Conservation (phyloP, 2,888 invertebrate genomes). For the Gymnoscelis rufifasciata region DNA sequence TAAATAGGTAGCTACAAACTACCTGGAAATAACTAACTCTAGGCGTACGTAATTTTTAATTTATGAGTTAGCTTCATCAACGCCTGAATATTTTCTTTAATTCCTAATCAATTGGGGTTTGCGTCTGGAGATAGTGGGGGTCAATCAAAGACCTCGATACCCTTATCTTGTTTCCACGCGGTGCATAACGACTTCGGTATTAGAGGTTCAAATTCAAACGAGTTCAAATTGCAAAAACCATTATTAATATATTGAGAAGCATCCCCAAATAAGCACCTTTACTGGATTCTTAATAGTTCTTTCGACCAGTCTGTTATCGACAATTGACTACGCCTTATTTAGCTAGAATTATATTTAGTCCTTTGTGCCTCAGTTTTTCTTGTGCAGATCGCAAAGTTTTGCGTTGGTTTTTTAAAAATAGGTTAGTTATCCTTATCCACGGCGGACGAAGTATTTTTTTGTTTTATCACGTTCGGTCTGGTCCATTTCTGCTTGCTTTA, state of each 20-base stretch:
- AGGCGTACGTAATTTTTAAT: no score
- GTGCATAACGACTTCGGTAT: background rate
- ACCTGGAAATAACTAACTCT: no score
- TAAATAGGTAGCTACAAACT: no score
- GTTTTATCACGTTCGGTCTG: no score
- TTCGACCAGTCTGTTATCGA: background rate
- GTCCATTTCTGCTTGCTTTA: no score
- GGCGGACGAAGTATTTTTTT: no score
- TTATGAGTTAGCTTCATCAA: background rate
- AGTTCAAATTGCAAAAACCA: background rate
- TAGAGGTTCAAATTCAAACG: background rate
- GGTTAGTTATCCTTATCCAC: no score
- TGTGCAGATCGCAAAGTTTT: no score
- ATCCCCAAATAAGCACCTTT: slow-evolving; percentile 1
- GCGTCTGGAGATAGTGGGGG: background rate
- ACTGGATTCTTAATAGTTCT: background rate
- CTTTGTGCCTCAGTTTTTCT: no score
- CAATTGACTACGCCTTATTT: background rate
- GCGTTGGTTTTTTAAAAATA: no score
- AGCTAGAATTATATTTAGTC: no score
- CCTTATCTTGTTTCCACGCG: background rate
- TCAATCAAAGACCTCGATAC: background rate
- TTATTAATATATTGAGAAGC: background rate
- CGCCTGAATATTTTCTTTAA: background rate
- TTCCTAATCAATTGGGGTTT: background rate